Evolutionary conservation across 37 sponge, comb jelly and placozoan genomes (phyloP), one percentile per base, ranked within the genome.

Genomic region (Eunapius fragilis): DNA sequence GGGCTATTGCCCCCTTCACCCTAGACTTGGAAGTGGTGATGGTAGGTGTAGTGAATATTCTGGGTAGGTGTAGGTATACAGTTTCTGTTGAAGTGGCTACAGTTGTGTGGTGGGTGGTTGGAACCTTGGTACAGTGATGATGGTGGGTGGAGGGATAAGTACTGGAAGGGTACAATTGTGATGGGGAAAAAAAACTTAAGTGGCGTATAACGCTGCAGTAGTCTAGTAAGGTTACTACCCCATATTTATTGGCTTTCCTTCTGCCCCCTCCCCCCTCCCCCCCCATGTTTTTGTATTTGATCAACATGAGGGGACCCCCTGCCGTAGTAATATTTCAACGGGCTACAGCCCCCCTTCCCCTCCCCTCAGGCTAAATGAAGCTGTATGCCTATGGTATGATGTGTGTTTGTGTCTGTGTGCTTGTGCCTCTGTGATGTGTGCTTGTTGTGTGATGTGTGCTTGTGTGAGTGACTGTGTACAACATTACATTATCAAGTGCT

Each of bases 191-290:
- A 35, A 34, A 37, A 76, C 31, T n/a, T 31, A 33, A 76, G 34
- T 76, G 35, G 31, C 25, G 32, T n/a, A 76, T 76, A 76, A 31
- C 35, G 76, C 76, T 76, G 76, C 76, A 76, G 34, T 76, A 37
- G 76, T 76, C 58, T 58, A 58, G 58, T 58, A 58, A 58, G 58
- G 58, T 58, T 58, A 58, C 58, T 58, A 58, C 17, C 58, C 58
- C 58, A 58, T 58, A 58, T 58, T 58, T 58, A 58, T 58, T 58
- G 58, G 58, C 58, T 58, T 58, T 58, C 58, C 58, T 58, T 58
- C 58, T 58, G 58, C 58, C 58, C 58, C 58, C 58, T 58, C 58
- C 58, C 58, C 58, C 58, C 58, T 11, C 58, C 58, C 58, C 22
- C 58, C 58, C 58, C 58, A 58, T 11, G 58, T 58, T 58, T 58